Evolutionary conservation across 2,888 invertebrate genomes (phyloP).

Genomic region (Ophioninae sp.): DNA sequence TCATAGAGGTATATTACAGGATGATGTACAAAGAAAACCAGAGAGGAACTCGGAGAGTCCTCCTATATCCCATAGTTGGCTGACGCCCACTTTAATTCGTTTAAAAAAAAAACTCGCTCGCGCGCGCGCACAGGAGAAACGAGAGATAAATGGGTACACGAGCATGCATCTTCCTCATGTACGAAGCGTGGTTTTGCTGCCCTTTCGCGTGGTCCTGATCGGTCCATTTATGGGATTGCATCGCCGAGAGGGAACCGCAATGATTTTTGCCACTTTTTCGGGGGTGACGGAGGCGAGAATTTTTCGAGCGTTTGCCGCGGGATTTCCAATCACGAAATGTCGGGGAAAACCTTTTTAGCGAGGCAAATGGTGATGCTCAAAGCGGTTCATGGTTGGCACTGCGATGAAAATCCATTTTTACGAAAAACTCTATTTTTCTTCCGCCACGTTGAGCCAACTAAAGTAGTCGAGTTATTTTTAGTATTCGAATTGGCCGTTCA

Average conservation of each 20-base stretch:
- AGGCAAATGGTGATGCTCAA: background rate
- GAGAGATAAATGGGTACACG: conserved; percentile 39
- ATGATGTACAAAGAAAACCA: conserved; percentile 26
- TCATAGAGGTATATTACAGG: conserved; percentile 32
- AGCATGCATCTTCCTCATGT: conserved; percentile 39
- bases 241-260: conserved; percentile 7
- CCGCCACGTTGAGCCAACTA: background rate
- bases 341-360: background rate
- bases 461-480: background rate
- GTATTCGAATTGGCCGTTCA: background rate
- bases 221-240: conserved; percentile 71
- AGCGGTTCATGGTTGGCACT: background rate
- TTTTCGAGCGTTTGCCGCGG: conserved; percentile 19
- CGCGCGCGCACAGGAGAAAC: conserved; percentile 70
- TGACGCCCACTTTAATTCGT: conserved; percentile 76
- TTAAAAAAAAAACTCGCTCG: conserved; percentile 71
- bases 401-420: background rate
- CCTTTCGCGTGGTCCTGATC: conserved; percentile 61
- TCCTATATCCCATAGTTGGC: conserved; percentile 29
- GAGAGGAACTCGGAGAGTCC: background rate
- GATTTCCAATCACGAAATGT: background rate
- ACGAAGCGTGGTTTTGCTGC: conserved; percentile 64
- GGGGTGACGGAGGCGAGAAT: conserved; percentile 38
- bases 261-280: conserved; percentile 38
- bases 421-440: background rate